Percentiles rank a stretch among this genome's conserved stretches.
Evolutionary conservation across 2,113 vertebrate genomes (phyloP).

Genomic region (Chrysochloris asiatica): DNA sequence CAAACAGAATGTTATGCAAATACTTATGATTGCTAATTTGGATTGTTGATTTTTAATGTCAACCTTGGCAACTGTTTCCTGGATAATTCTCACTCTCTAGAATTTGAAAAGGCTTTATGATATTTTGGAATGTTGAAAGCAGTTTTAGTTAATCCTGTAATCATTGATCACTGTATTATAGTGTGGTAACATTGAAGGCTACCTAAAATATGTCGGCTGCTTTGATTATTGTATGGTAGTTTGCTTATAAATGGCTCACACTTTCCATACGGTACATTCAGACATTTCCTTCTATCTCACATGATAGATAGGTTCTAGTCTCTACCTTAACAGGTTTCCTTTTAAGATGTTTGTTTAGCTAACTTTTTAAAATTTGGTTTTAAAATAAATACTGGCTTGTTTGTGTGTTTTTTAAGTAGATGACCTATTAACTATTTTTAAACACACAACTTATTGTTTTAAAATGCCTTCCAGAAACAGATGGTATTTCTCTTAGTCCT

Average conservation of each 20-base stretch:
- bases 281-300: neutral
- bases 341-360: constrained; percentile 16
- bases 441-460: constrained; percentile 2
- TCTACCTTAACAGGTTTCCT: neutral
- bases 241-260: neutral
- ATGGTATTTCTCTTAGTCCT: neutral
- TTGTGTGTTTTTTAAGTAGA: neutral
- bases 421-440: neutral
- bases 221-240: neutral
- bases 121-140: constrained; percentile 18
- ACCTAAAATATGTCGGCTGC: neutral
- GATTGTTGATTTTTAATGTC: constrained; percentile 8
- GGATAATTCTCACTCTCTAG: neutral
- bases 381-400: too few species aligned
- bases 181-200: neutral
- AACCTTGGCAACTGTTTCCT: neutral
- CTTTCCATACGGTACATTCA: neutral
- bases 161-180: neutral
- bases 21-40: neutral
- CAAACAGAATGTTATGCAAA: neutral
- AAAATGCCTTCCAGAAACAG: constrained; percentile 43
- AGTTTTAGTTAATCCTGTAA: neutral
- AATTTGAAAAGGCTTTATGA: neutral
- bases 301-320: neutral
- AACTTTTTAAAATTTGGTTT: too few species aligned